Conservation (phyloP, 2,888 invertebrate species). For the Sinelater perroti region DNA sequence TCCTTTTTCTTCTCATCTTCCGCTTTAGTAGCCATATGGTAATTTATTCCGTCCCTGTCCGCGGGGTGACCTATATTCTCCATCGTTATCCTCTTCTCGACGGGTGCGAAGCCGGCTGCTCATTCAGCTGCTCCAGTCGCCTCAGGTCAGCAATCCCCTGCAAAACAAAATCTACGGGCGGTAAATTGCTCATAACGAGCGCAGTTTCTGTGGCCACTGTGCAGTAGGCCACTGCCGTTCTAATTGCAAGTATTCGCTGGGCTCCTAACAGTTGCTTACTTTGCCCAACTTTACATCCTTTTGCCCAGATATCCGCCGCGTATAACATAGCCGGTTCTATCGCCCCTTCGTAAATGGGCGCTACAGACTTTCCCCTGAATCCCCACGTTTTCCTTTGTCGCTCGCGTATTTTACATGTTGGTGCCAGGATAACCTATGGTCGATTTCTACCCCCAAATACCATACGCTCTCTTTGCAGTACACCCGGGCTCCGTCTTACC, state of each 20-base stretch:
- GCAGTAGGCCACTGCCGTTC: not conserved
- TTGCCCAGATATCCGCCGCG: not conserved
- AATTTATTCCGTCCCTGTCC: not conserved
- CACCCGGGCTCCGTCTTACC: too few species aligned
- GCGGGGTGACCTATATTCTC: not conserved
- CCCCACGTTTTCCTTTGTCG: slow-evolving; percentile 1
- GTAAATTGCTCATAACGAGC: not conserved
- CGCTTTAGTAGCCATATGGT: too few species aligned
- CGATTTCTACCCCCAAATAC: not conserved
- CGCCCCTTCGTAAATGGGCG: not conserved
- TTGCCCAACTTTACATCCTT: not conserved
- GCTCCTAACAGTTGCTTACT: not conserved
- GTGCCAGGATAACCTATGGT: not conserved
- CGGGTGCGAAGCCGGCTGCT: too few species aligned
- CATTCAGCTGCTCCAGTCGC: too few species aligned
- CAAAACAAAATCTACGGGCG: not conserved
- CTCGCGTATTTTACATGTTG: not conserved
- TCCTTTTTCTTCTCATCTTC: too few species aligned
- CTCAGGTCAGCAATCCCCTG: not conserved
- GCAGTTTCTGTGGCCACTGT: not conserved
- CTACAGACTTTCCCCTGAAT: not conserved
- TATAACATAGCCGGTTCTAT: not conserved
- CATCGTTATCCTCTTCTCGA: too few species aligned
- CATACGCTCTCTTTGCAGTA: not conserved
- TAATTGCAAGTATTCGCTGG: not conserved